These are phyloP conservation scores for Salarias fasciatus DNA, from an alignment of 2,797 vertebrate species.

Conservation along the genomic window DNA sequence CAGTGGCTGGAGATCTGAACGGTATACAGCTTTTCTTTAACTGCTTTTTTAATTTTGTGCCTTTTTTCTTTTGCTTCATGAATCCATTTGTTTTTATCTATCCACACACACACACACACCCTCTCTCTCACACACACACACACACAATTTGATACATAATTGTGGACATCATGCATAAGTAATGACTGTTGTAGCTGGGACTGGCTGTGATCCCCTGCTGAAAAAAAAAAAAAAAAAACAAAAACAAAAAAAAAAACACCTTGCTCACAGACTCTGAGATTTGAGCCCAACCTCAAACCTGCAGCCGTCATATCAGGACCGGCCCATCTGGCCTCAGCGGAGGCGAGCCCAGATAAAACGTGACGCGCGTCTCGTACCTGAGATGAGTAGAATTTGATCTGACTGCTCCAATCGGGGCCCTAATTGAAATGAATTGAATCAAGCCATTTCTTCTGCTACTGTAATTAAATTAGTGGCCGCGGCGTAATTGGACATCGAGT, in stretches of 20 bases:
- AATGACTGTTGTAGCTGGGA: conserved; percentile 79
- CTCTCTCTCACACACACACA: conserved; percentile 2
- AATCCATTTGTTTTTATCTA: no score
- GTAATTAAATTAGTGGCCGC: conserved; percentile 77
- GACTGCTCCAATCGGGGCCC: conserved; percentile 62
- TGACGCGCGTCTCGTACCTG: conserved; percentile 54
- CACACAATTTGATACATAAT: conserved; percentile 74
- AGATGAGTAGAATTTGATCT: conserved; percentile 75
- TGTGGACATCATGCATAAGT: conserved; percentile 82
- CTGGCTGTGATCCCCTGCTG: conserved; percentile 76
- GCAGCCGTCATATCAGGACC: conserved; percentile 51
- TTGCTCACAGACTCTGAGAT: conserved; percentile 47
- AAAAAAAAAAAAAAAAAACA: conserved; percentile 29
- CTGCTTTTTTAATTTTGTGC: conserved; percentile 3
- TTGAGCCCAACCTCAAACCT: conserved; percentile 33
- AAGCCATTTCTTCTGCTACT: conserved; percentile 78
- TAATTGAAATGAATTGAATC: conserved; percentile 81
- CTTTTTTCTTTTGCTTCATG: conserved; percentile 36
- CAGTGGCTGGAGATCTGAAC: no score
- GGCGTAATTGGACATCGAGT: conserved; percentile 76
- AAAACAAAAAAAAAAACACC: conserved; percentile 23
- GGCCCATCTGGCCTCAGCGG: conserved; percentile 31
- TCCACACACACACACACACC: no score
- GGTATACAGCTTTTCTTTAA: background rate
- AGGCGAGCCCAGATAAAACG: conserved; percentile 44